Evolutionary conservation across 2,797 vertebrate species (phyloP).

Genomic region (Fistularia tabacaria): DNA sequence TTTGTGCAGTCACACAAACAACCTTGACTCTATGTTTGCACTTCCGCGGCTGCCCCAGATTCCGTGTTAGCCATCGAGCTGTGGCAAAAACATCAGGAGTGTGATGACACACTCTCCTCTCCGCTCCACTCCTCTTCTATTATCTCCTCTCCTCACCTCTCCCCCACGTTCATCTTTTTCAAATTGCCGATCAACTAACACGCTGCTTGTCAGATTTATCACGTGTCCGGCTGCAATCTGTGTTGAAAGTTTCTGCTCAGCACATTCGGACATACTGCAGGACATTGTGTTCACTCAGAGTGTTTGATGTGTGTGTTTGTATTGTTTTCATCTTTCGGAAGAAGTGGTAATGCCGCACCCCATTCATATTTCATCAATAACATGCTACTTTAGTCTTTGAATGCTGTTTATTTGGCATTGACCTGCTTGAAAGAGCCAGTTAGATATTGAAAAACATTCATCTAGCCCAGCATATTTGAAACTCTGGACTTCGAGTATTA

Average conservation of each 20-base stretch:
- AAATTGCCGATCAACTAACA: conserved; percentile 44
- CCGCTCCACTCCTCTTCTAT: not conserved
- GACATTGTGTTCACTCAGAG: conserved; percentile 3
- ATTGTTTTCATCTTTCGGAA: conserved; percentile 1
- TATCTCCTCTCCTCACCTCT: not conserved
- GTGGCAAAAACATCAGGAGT: conserved; percentile 47
- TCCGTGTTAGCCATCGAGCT: conserved; percentile 24
- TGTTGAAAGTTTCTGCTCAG: conserved; percentile 20
- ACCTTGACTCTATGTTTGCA: conserved; percentile 12
- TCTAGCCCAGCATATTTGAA: too few species aligned
- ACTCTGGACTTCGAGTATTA: too few species aligned
- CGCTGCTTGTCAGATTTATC: conserved; percentile 47
- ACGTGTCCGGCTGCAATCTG: conserved; percentile 12
- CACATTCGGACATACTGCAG: conserved; percentile 13
- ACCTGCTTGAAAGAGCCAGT: not conserved
- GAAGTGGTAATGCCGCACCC: not conserved
- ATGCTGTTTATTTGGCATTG: not conserved
- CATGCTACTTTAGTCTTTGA: not conserved
- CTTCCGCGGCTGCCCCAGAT: conserved; percentile 45
- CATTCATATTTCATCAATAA: not conserved
- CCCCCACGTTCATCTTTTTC: conserved; percentile 20
- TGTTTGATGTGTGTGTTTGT: conserved; percentile 6
- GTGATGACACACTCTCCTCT: conserved; percentile 38
- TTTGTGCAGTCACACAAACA: conserved; percentile 8
- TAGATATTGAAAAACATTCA: too few species aligned